phyloP scores from a whole-genome alignment of 35 echinoderm and acorn worm genomes.

The Acanthaster planci region DNA sequence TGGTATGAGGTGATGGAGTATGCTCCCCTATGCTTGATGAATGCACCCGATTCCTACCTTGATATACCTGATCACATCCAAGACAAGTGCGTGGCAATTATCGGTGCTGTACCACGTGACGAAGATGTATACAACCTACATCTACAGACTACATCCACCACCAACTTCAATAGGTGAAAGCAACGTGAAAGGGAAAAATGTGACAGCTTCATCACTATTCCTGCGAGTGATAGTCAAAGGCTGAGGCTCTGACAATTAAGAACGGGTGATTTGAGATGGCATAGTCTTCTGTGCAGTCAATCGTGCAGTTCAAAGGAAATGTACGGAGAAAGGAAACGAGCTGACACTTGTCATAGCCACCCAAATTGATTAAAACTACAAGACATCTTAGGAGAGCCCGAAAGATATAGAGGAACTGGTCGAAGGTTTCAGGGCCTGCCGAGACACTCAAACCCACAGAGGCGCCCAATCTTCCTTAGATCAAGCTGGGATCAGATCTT shows the following conservation, averaged over 20 bases:
- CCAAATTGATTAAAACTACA: slow-evolving; percentile 25
- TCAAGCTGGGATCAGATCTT: slow-evolving; percentile 52
- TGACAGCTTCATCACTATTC: slow-evolving; percentile 75
- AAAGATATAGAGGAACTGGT: slow-evolving; percentile 26
- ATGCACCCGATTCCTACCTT: too few relatives aligned
- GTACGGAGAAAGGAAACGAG: slow-evolving; percentile 59
- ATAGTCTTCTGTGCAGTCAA: slow-evolving; percentile 33
- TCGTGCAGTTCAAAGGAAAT: slow-evolving; percentile 57
- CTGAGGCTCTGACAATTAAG: slow-evolving; percentile 60
- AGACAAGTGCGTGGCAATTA: too few relatives aligned
- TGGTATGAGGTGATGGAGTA: too few relatives aligned
- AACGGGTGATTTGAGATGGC: slow-evolving; percentile 65
- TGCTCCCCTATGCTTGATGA: too few relatives aligned
- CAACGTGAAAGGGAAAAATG: slow-evolving; percentile 63
- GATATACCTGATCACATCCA: too few relatives aligned
- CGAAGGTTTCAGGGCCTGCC: slow-evolving; percentile 34
- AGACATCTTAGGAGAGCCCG: background rate
- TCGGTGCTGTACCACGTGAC: too few relatives aligned
- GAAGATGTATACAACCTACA: too few relatives aligned
- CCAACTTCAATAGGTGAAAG: slow-evolving; percentile 55
- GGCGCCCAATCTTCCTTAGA: slow-evolving; percentile 50
- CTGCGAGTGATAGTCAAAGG: slow-evolving; percentile 70
- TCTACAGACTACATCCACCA: too few relatives aligned
- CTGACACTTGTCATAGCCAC: slow-evolving; percentile 40
- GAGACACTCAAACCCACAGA: slow-evolving; percentile 35